phyloP scores from a whole-genome alignment of 2,113 vertebrate genomes.

The Origma solitaria region DNA sequence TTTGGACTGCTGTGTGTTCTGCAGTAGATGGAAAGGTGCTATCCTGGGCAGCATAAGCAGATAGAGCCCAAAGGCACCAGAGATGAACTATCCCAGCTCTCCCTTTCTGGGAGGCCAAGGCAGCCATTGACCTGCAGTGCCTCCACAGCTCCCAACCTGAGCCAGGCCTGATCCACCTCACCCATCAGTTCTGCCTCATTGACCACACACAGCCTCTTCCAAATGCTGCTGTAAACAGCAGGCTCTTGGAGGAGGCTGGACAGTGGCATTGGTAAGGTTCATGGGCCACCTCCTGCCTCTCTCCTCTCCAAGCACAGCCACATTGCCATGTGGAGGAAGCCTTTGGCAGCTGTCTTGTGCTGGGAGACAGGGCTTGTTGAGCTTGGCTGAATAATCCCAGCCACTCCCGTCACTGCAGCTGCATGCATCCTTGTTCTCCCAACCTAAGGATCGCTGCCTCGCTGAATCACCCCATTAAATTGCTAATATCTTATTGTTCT shows the following conservation, averaged over 20 bases:
- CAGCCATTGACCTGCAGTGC: background rate
- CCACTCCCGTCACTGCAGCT: conserved; percentile 44
- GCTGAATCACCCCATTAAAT: conserved; percentile 73
- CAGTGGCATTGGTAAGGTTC: conserved; percentile 13
- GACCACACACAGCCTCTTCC: background rate
- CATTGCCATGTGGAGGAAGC: conserved; percentile 13
- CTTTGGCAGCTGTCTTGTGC: conserved; percentile 47
- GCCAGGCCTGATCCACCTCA: conserved; percentile 31
- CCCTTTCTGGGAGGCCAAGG: background rate
- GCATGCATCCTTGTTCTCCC: conserved; percentile 65
- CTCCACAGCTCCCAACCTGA: background rate
- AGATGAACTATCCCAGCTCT: background rate
- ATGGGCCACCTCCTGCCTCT: background rate
- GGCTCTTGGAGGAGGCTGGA: conserved; percentile 17
- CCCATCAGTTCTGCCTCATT: conserved; percentile 51
- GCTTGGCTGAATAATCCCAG: conserved; percentile 55
- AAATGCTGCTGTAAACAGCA: conserved; percentile 21
- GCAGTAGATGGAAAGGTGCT: background rate
- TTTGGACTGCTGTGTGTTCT: background rate
- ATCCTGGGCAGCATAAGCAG: background rate
- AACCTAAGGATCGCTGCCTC: conserved; percentile 63
- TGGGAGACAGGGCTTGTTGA: conserved; percentile 51
- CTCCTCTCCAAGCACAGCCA: conserved; percentile 9
- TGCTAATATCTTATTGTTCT: conserved; percentile 77
- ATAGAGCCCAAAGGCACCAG: background rate